Evolutionary conservation across 2,888 invertebrate genomes (phyloP), one percentile per base, ranked within the genome.

Genomic region (Ephialtes manifestator): DNA sequence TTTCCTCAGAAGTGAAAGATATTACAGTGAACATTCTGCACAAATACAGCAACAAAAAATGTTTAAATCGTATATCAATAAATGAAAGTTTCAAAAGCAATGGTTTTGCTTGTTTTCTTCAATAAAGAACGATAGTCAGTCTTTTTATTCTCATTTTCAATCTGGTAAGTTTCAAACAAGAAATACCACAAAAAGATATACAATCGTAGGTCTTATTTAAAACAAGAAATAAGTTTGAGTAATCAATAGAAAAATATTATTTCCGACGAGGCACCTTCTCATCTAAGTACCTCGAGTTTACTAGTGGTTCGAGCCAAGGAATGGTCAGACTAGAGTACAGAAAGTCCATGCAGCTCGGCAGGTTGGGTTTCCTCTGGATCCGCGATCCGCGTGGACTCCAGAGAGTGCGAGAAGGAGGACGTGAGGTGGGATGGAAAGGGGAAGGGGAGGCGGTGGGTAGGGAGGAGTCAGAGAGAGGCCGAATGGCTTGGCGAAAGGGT

Each of bases 301-400:
- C 76, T 48, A 85, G 84, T 82, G 51, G 55, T 85, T 58, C 48
- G 35, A 79, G 74, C 35, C 18, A 43, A 39, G 48, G 24, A 75
- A 79, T 82, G 55, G 70, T 85, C 81, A 70, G 84, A 74, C 82
- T 35, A 28, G 46, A 75, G 84, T 70, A 58, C 70, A 75, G 28
- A 75, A 74, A 71, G 77, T 70, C 65, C 75, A 24, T 35, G 46
- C 63, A 65, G 74, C 65, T 70, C 67, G 63, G 46, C 58, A 78
- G 55, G 78, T 46, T 55, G 55, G 20, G 20, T 78, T 60, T 28
- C 18, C 43, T 28, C 68, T 76, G 8, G 15, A 11, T 81, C 18
- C 31, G 18, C 18, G 20, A 24, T 46, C 51, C 20, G 48, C 35
- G 18, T 43, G 18, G 35, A 20, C 24, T 75, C 75, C 81, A 75